These are phyloP conservation scores for Sebastes schlegelii DNA, from an alignment of 2,113 vertebrate species.

Conservation along the genomic window DNA sequence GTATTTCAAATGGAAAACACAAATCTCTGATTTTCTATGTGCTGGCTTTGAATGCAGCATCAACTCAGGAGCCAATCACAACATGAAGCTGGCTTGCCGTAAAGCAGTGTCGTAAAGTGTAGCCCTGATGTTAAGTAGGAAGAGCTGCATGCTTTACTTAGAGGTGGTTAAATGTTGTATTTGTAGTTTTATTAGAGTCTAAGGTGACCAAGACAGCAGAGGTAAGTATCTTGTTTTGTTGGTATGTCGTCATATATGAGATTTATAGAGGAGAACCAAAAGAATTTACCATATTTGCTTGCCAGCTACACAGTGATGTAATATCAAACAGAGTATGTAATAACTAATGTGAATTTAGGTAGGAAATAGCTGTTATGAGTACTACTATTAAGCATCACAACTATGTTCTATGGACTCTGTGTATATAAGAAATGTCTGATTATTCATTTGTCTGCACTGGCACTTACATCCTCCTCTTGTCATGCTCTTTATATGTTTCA, in stretches of 20 bases:
- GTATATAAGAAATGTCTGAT: neutral
- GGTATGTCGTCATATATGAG: neutral
- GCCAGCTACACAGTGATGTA: constrained; percentile 7
- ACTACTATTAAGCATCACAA: neutral
- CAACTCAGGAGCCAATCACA: constrained; percentile 56
- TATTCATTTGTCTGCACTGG: neutral
- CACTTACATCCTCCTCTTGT: neutral
- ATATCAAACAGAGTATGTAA: no score
- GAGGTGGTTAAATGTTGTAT: no score
- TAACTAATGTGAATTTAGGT: no score
- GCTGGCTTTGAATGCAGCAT: constrained; percentile 28
- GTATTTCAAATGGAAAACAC: neutral
- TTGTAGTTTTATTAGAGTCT: neutral
- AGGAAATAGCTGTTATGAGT: neutral
- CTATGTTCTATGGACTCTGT: neutral
- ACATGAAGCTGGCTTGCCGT: constrained; percentile 31
- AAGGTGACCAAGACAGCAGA: neutral
- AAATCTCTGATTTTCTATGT: neutral
- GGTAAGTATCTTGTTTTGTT: neutral
- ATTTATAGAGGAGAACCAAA: neutral
- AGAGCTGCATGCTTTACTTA: rapidly evolving
- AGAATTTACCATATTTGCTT: neutral
- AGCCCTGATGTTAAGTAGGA: neutral
- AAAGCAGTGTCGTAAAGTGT: constrained; percentile 29
- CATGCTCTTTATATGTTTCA: neutral